Conservation (phyloP, 2,888 invertebrate species). For the Cheilosia pagana region DNA sequence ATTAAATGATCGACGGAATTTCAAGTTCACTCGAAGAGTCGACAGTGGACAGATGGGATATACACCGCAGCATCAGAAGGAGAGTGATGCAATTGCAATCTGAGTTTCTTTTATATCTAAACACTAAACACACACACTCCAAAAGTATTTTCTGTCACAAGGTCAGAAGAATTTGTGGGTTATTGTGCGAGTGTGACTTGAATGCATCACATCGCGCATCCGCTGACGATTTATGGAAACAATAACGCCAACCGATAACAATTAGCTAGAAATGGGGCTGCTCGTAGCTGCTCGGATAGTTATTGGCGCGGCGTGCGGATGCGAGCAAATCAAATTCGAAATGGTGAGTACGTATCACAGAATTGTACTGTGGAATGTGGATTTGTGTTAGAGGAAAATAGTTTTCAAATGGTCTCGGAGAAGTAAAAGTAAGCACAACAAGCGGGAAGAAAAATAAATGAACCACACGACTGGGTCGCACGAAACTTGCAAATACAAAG, state of each 20-base stretch:
- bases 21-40: conserved; percentile 57
- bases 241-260: conserved; percentile 46
- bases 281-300: background rate
- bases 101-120: conserved; percentile 36
- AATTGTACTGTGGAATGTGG: background rate
- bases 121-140: conserved; percentile 21
- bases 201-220: conserved; percentile 38
- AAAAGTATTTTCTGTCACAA: conserved; percentile 63
- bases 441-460: background rate
- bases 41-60: background rate
- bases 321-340: too few relatives aligned
- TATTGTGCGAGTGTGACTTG: conserved; percentile 33
- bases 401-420: conserved; percentile 17
- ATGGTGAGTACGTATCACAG: background rate
- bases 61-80: background rate
- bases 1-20: conserved; percentile 29
- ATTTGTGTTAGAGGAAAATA: conserved; percentile 19
- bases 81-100: conserved; percentile 17
- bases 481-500: too few relatives aligned
- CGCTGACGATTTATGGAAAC: conserved; percentile 50
- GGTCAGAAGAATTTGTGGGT: conserved; percentile 62
- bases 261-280: conserved; percentile 37
- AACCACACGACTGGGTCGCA: background rate
- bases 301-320: background rate
- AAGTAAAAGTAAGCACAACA: too few relatives aligned